Evolutionary conservation across 2,797 vertebrate species (phyloP), one percentile per base, ranked within the genome.

Genomic region (Corythornis leucogaster): DNA sequence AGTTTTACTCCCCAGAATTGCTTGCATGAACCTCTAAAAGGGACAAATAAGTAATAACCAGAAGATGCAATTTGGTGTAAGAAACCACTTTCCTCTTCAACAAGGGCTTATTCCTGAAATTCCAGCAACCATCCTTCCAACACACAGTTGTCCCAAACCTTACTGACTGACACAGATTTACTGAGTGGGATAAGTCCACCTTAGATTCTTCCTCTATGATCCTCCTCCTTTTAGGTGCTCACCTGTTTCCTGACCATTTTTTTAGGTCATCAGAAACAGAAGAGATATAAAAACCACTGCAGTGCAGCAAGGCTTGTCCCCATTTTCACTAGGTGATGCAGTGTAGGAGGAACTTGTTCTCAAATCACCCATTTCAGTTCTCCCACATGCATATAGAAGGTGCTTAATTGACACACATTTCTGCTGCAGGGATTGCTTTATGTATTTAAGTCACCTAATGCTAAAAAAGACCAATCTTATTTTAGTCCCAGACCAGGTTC

Each of bases 291-390:
- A 88, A 85, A 71, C 11, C 45, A 86, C 94, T 63, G 85, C 90
- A 93, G 83, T 81, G 83, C 83, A 93, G 90, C 55, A 68, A 71
- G 33, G 26, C 62, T 92, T 51, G 66, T 28, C 50, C 33, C 63
- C 7, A 0, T 48, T 80, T 83, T 85, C 46, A 51, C 54, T 55
- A 51, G 19, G 58, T 76, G 59, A 91, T 76, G 62, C 77, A 55
- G 66, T 9, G 59, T 81, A 69, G 92, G 92, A 95, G 59, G 87
- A 92, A 90, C 48, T 73, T 80, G 71, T 76, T 92, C 68, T 85
- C 53, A 87, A 73, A 82, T 94, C 68, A 70, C 19, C 26, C 16
- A 1, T 53, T 87, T 90, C 40, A 63, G 77, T 84, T 40, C 43
- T 35, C 74, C 11, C 77, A 3, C 55, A 14, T 59, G 73, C 45